Conservation (phyloP, 2,797 vertebrate genomes). For the Sarcophilus harrisii region DNA sequence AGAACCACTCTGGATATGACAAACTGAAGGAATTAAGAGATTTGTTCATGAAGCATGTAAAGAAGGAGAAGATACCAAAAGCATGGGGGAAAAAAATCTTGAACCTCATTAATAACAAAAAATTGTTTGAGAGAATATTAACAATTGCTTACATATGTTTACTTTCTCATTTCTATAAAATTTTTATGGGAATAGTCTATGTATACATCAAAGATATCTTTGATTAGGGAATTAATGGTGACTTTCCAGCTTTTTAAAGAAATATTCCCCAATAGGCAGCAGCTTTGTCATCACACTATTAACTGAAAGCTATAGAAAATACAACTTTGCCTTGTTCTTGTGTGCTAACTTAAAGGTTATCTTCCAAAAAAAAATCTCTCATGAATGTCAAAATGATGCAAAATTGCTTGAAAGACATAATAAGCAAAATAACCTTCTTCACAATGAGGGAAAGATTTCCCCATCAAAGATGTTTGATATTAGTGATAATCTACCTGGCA, state of each 20-base stretch:
- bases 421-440: background rate
- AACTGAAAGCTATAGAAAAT: background rate
- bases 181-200: background rate
- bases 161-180: background rate
- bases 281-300: background rate
- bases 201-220: background rate
- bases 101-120: background rate
- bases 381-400: background rate
- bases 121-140: background rate
- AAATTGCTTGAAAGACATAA: background rate
- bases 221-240: background rate
- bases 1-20: background rate
- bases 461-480: background rate
- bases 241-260: background rate
- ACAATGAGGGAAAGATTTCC: background rate
- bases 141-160: background rate
- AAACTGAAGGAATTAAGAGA: background rate
- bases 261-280: background rate
- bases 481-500: too few relatives aligned
- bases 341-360: background rate
- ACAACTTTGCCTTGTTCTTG: background rate
- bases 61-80: background rate
- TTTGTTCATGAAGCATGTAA: background rate
- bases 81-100: background rate
- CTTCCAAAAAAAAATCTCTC: background rate